Evolutionary conservation across 2,113 vertebrate species (phyloP).

Genomic region (Athene noctua): DNA sequence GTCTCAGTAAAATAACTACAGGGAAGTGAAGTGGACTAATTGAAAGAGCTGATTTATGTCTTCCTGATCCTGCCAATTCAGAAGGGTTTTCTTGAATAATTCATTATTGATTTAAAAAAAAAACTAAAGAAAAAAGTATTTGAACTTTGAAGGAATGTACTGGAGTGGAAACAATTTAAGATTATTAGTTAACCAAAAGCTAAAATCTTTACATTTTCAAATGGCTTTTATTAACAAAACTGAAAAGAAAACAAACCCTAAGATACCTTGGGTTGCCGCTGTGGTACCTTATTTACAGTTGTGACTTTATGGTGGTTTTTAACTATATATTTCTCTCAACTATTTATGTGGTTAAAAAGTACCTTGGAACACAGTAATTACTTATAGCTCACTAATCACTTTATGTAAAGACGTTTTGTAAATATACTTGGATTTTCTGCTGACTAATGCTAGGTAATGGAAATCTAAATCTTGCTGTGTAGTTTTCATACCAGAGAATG

Average conservation of each 20-base stretch:
- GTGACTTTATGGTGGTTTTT: slow-evolving; percentile 67
- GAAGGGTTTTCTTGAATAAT: slow-evolving; percentile 31
- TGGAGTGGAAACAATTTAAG: slow-evolving; percentile 45
- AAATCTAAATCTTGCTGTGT: slow-evolving; percentile 37
- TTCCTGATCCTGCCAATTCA: slow-evolving; percentile 52
- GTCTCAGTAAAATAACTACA: background rate
- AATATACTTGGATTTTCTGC: slow-evolving; percentile 65
- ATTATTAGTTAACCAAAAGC: slow-evolving; percentile 55
- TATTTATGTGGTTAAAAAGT: slow-evolving; percentile 50
- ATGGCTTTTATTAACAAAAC: slow-evolving; percentile 72
- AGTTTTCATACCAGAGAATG: slow-evolving; percentile 16
- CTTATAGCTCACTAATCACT: slow-evolving; percentile 48
- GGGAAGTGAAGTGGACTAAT: background rate
- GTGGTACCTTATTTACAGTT: slow-evolving; percentile 54
- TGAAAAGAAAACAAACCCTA: slow-evolving; percentile 24
- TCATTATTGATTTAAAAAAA: slow-evolving; percentile 2
- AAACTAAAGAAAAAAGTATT: background rate
- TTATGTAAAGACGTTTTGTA: slow-evolving; percentile 70
- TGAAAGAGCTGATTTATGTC: slow-evolving; percentile 32
- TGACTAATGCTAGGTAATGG: slow-evolving; percentile 28
- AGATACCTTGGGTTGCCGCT: slow-evolving; percentile 43
- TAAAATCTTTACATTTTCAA: slow-evolving; percentile 48
- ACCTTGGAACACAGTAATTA: slow-evolving; percentile 25
- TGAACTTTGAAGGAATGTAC: slow-evolving; percentile 35
- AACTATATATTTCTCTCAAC: slow-evolving; percentile 63